Base-by-base conservation (phyloP, 2,888 invertebrate species). In the Therioaphis trifolii region DNA sequence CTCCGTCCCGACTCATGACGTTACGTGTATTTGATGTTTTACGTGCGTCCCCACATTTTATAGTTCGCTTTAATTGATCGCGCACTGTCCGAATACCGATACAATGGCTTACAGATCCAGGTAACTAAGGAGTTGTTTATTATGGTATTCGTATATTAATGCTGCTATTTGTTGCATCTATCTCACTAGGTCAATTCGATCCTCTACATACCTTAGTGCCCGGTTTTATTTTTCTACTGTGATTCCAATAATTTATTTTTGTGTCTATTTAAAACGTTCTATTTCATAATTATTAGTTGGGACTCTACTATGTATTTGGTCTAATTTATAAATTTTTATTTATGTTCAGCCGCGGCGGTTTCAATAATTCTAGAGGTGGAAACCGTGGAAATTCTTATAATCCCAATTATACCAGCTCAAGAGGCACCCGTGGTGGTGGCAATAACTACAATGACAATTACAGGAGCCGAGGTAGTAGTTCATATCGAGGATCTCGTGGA, bases 401-500 rank as follows among this genome's bases (percentile, higher is more conserved):
- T n/a, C 63, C 80, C 3, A 82, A 82, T 63, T 82, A 82, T 74
- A 35, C 35, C 61, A 63, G 49, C n/a, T 52, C 80, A 12, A 82
- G 80, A 63, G 80, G 80, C 21, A 58, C 18, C 21, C 72, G 72
- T 24, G 72, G 80, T 24, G 58, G 69, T 9, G 49, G 35, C 24
- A n/a, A n/a, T n/a, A 63, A 18, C 24, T 74, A 61, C 43, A 74
- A 82, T 2, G 72, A 82, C 9, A 82, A 35, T 61, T 82, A 82
- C n/a, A 71, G 80, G 52, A 72, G 24, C 63, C 58, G 80, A 24
- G 80, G 80, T 63, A 24, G 72, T 72, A 52, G 49, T n/a, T 63
- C 80, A 18, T 82, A 63, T 52, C 58, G 80, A 24, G 80, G 80
- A 7, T 82, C 80, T 72, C 80, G 80, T 18, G 80, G 71, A 29